These are phyloP conservation scores for Cetoscarus ocellatus DNA, from an alignment of 2,797 vertebrate species.

Conservation along the genomic window DNA sequence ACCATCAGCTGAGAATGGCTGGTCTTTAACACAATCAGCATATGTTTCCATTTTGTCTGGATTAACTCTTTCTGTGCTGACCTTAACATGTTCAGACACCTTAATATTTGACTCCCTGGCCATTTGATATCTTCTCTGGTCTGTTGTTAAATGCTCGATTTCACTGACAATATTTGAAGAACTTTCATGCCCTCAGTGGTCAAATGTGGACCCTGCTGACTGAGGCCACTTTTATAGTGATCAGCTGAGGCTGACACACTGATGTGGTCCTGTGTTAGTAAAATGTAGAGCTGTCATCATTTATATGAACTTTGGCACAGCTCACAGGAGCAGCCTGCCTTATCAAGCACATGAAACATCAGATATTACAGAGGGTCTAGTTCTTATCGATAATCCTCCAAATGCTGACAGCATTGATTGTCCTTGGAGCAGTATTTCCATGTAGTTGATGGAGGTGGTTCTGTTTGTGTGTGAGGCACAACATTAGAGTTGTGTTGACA, in stretches of 20 bases:
- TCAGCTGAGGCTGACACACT: not conserved
- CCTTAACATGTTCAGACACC: not conserved
- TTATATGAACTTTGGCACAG: slow-evolving; percentile 11
- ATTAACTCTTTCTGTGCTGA: too few relatives aligned
- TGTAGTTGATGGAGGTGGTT: slow-evolving; percentile 35
- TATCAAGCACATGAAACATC: slow-evolving; percentile 50
- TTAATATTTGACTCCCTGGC: not conserved
- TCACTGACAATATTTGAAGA: not conserved
- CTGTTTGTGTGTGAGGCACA: slow-evolving; percentile 5
- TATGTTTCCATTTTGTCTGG: too few relatives aligned
- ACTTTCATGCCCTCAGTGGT: not conserved
- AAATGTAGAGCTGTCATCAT: slow-evolving; percentile 19
- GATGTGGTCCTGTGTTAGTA: not conserved
- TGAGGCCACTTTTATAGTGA: not conserved
- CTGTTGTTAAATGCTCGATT: not conserved
- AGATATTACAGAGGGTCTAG: slow-evolving; percentile 8
- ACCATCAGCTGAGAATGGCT: too few relatives aligned
- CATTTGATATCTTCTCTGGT: not conserved
- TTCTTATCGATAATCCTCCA: slow-evolving; percentile 33
- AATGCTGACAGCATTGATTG: slow-evolving; percentile 23
- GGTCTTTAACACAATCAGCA: too few relatives aligned
- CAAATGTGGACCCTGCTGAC: not conserved
- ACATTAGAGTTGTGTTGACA: slow-evolving; percentile 44
- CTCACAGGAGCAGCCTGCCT: slow-evolving; percentile 30
- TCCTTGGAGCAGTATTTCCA: slow-evolving; percentile 28